Evolutionary conservation across 1,140 invertebrate genomes (phyloP).

Genomic region (Trissolcus basalis): DNA sequence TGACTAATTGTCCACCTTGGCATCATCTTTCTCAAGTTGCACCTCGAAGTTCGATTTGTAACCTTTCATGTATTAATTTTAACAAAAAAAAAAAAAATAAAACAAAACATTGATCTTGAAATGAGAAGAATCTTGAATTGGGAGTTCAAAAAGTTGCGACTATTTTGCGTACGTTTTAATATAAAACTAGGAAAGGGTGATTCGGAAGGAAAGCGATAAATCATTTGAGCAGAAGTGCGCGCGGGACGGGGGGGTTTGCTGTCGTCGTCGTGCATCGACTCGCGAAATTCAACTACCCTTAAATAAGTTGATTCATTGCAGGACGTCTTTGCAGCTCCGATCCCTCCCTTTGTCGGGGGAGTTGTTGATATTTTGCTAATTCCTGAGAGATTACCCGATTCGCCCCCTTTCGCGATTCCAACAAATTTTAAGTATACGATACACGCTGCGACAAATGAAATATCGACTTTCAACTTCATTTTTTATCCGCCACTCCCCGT

Average conservation of each 20-base stretch:
- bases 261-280: constrained; percentile 73
- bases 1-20: constrained; percentile 70
- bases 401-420: constrained; percentile 47
- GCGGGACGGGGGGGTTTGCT: constrained; percentile 41
- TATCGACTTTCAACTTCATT: constrained; percentile 57
- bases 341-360: constrained; percentile 23
- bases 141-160: constrained; percentile 48
- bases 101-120: no score
- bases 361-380: constrained; percentile 73
- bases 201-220: constrained; percentile 71
- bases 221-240: constrained; percentile 70
- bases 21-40: constrained; percentile 21
- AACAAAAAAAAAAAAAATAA: no score
- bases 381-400: constrained; percentile 64
- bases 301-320: constrained; percentile 76
- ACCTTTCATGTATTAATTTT: not conserved
- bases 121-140: no score
- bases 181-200: constrained; percentile 31
- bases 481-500: no score
- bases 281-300: constrained; percentile 76
- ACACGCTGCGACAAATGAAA: constrained; percentile 48
- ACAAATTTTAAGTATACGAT: constrained; percentile 30
- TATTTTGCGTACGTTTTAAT: constrained; percentile 67
- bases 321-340: constrained; percentile 59
- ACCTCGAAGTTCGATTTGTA: not conserved